Evolutionary conservation across 1,140 invertebrate species (phyloP).

Genomic region (Phocides pigmalion): DNA sequence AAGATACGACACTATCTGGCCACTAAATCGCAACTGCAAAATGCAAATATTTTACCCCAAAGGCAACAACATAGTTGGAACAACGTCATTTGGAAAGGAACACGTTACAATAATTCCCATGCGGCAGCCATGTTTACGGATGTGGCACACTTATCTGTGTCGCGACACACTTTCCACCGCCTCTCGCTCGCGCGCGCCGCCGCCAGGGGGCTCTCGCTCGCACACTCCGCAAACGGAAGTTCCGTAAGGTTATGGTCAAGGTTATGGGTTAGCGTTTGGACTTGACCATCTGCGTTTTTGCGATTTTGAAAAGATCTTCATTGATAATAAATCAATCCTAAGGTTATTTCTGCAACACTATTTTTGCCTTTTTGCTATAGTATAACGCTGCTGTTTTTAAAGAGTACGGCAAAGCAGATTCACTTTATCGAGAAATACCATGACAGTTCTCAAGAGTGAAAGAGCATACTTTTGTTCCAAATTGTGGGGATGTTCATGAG

Average conservation of each 20-base stretch:
- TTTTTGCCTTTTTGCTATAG: too few species aligned
- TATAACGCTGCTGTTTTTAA: too few species aligned
- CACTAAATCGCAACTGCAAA: background rate
- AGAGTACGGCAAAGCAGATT: too few species aligned
- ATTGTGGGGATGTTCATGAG: too few species aligned
- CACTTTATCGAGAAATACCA: too few species aligned
- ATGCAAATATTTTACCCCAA: constrained; percentile 24
- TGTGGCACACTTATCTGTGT: constrained; percentile 50
- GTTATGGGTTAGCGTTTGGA: constrained; percentile 47
- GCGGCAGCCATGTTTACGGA: constrained; percentile 52
- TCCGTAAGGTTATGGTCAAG: constrained; percentile 64
- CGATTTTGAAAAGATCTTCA: background rate
- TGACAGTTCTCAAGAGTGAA: too few species aligned
- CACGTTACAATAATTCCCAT: constrained; percentile 31
- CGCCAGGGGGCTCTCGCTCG: constrained; percentile 25
- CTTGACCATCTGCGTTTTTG: background rate
- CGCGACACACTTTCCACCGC: constrained; percentile 52
- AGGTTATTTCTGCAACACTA: too few species aligned
- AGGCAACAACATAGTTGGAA: constrained; percentile 17
- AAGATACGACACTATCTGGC: background rate
- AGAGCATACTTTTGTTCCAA: too few species aligned
- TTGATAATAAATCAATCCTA: background rate
- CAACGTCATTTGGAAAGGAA: constrained; percentile 21
- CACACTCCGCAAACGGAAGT: constrained; percentile 46
- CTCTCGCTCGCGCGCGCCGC: constrained; percentile 26